phyloP scores from a whole-genome alignment of 2,797 vertebrate genomes.

The Otolemur crassicaudatus region DNA sequence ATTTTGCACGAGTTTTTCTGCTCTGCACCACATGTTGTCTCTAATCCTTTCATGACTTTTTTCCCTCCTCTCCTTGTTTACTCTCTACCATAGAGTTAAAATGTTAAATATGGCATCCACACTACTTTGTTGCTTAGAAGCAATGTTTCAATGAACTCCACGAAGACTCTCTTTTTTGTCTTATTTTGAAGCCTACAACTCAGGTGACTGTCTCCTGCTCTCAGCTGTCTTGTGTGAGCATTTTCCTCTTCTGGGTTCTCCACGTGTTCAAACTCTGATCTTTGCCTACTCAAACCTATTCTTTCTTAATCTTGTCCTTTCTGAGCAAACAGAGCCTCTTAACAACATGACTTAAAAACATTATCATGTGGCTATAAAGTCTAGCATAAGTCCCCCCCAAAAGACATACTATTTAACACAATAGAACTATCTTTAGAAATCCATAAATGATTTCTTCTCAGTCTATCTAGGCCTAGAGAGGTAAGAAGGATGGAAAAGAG shows the following conservation, averaged over 20 bases:
- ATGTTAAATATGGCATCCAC: conserved; percentile 9
- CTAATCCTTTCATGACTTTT: conserved; percentile 10
- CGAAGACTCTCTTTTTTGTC: neutral
- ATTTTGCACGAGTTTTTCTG: neutral
- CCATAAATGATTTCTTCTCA: neutral
- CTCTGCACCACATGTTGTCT: neutral
- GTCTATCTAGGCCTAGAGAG: neutral
- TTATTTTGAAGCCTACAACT: neutral
- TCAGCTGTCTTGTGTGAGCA: neutral
- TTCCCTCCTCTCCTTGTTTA: conserved; percentile 9
- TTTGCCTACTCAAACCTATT: neutral
- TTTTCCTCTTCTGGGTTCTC: neutral
- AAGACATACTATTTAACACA: neutral
- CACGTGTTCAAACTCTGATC: neutral
- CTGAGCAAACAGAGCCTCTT: conserved; percentile 13
- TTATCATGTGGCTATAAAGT: conserved; percentile 5
- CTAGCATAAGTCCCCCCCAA: neutral
- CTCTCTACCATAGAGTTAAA: neutral
- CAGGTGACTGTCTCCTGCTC: neutral
- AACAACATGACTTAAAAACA: neutral
- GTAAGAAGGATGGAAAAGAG: neutral
- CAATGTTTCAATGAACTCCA: neutral
- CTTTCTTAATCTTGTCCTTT: neutral
- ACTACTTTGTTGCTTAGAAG: neutral
- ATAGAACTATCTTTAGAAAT: neutral